Conservation (phyloP, 2,113 vertebrate species). For the Notothenia coriiceps region DNA sequence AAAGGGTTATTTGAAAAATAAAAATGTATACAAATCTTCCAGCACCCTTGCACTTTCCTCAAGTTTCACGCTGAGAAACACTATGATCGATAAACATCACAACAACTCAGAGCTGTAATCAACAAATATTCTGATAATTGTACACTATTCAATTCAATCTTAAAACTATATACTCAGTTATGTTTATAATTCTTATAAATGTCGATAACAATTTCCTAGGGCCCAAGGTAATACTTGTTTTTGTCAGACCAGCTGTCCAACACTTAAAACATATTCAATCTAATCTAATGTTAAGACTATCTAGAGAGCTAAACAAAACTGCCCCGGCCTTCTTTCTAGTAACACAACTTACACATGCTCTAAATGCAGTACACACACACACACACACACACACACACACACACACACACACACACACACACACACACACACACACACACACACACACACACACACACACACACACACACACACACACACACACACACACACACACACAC, state of each 20-base stretch:
- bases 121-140: too few relatives aligned
- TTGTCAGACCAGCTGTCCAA: too few relatives aligned
- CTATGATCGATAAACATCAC: neutral
- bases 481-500: conserved; percentile 31
- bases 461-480: conserved; percentile 5
- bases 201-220: too few relatives aligned
- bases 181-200: too few relatives aligned
- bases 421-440: conserved; percentile 20
- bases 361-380: conserved; percentile 40
- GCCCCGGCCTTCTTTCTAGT: conserved; percentile 23
- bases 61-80: neutral
- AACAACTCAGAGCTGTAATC: neutral
- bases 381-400: conserved; percentile 7
- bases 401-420: conserved; percentile 36
- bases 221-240: too few relatives aligned
- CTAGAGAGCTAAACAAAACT: too few relatives aligned
- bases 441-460: conserved; percentile 32
- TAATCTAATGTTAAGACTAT: too few relatives aligned
- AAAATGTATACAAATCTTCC: neutral
- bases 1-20: neutral
- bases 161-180: too few relatives aligned
- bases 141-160: too few relatives aligned
- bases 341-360: conserved; percentile 32
- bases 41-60: neutral
- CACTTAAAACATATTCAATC: too few relatives aligned